Evolutionary conservation across 2,888 invertebrate genomes (phyloP).

Genomic region (Plebejus argus): DNA sequence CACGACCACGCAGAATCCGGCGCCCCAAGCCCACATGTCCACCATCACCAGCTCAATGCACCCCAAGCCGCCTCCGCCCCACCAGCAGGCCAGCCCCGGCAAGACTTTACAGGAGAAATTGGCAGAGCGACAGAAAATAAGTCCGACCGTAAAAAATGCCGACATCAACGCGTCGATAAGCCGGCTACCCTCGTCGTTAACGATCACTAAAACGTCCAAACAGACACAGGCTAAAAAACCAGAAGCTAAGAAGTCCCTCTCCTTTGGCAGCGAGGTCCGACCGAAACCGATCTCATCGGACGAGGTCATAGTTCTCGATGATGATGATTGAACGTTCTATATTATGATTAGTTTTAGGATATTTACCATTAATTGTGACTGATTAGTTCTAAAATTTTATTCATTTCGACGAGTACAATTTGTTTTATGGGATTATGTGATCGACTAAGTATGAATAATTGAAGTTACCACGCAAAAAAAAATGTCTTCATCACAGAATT

Average conservation of each 20-base stretch:
- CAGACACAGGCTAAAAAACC: conserved; percentile 54
- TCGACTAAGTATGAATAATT: neutral
- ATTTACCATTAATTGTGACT: neutral
- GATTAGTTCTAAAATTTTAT: conserved; percentile 4
- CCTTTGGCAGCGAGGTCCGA: conserved; percentile 53
- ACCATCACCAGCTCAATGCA: conserved; percentile 57
- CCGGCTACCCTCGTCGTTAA: conserved; percentile 75
- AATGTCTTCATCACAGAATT: neutral
- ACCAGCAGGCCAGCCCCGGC: conserved; percentile 77
- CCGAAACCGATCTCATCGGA: conserved; percentile 64
- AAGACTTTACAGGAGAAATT: conserved; percentile 86
- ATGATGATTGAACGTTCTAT: conserved; percentile 46
- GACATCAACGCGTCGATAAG: conserved; percentile 68
- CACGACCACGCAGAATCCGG: conserved; percentile 46
- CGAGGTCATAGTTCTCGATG: conserved; percentile 73
- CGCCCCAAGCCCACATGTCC: conserved; percentile 65
- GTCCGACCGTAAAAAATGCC: conserved; percentile 54
- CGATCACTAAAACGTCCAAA: conserved; percentile 73
- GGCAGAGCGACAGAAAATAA: conserved; percentile 82
- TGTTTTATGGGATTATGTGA: neutral
- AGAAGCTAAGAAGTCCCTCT: conserved; percentile 60
- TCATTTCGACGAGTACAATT: neutral
- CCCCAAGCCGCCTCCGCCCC: conserved; percentile 64
- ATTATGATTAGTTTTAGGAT: conserved; percentile 1
- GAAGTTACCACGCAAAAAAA: neutral